Evolutionary conservation across 2,113 vertebrate species (phyloP).

Genomic region (Delphinapterus leucas): DNA sequence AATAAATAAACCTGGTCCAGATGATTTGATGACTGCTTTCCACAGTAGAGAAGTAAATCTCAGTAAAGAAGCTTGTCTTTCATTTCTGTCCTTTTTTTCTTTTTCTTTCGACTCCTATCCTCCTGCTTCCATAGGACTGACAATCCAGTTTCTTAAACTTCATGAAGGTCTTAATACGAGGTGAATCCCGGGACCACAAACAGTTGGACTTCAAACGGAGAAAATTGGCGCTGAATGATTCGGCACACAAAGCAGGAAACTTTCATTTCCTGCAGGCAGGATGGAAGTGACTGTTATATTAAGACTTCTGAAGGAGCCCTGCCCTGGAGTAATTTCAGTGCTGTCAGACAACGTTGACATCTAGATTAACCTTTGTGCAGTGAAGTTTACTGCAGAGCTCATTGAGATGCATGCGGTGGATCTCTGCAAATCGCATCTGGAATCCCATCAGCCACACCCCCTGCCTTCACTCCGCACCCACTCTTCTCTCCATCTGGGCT

Average conservation of each 20-base stretch:
- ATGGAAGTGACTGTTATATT: slow-evolving; percentile 86
- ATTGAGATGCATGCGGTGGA: slow-evolving; percentile 79
- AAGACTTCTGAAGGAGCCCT: slow-evolving; percentile 85
- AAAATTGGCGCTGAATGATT: slow-evolving; percentile 84
- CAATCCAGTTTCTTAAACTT: slow-evolving; percentile 72
- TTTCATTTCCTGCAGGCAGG: slow-evolving; percentile 85
- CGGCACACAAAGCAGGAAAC: slow-evolving; percentile 83
- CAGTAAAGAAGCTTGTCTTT: neutral
- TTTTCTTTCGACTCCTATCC: neutral
- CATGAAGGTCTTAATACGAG: slow-evolving; percentile 78
- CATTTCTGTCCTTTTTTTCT: neutral
- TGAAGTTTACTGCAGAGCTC: slow-evolving; percentile 79
- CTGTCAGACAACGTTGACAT: slow-evolving; percentile 85
- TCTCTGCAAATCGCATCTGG: slow-evolving; percentile 77
- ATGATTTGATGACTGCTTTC: slow-evolving; percentile 34
- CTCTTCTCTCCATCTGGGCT: neutral
- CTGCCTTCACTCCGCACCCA: neutral
- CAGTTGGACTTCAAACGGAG: slow-evolving; percentile 85
- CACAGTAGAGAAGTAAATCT: neutral
- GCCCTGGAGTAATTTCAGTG: slow-evolving; percentile 84
- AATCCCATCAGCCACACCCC: slow-evolving; percentile 36
- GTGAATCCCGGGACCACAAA: slow-evolving; percentile 83
- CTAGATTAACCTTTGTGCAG: slow-evolving; percentile 87
- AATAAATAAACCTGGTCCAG: slow-evolving; percentile 5
- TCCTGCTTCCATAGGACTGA: slow-evolving; percentile 58